Evolutionary conservation across 2,113 vertebrate species (phyloP).

Genomic region (Muscicapa adusta): DNA sequence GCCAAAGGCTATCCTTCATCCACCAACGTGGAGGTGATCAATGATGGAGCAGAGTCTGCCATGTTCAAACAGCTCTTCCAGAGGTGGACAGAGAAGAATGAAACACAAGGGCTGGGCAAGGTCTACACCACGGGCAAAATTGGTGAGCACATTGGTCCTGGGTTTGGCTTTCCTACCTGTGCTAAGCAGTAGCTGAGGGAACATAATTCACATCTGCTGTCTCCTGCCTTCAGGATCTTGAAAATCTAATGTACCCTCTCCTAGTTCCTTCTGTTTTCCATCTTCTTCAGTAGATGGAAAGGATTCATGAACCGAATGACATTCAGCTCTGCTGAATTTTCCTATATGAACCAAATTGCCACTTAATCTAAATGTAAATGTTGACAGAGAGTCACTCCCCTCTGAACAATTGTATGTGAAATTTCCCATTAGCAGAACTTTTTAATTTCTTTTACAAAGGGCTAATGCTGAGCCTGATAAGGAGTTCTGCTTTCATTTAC

Average conservation of each 20-base stretch:
- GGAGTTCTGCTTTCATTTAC: constrained; percentile 4
- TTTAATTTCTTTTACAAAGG: not conserved
- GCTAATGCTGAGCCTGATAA: not conserved
- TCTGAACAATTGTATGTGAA: not conserved
- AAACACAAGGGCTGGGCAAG: constrained; percentile 79
- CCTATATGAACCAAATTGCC: not conserved
- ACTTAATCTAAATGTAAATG: not conserved
- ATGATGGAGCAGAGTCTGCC: constrained; percentile 85
- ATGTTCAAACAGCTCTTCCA: constrained; percentile 91
- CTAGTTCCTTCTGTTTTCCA: not conserved
- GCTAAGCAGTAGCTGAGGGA: not conserved
- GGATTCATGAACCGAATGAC: not conserved
- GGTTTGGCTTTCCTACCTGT: not conserved
- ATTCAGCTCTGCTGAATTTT: not conserved
- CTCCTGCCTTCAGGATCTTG: not conserved
- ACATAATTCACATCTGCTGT: not conserved
- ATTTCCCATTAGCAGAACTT: not conserved
- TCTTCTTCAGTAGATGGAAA: not conserved
- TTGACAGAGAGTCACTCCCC: not conserved
- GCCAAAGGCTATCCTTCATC: constrained; percentile 84
- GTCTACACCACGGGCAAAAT: constrained; percentile 77
- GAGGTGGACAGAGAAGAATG: constrained; percentile 78
- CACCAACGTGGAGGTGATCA: constrained; percentile 83
- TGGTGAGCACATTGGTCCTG: constrained; percentile 65
- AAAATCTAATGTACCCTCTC: not conserved